Percentiles rank a stretch among this genome's conserved stretches.
phyloP scores from a whole-genome alignment of 2,888 invertebrate genomes.

The Parnassius orleans region DNA sequence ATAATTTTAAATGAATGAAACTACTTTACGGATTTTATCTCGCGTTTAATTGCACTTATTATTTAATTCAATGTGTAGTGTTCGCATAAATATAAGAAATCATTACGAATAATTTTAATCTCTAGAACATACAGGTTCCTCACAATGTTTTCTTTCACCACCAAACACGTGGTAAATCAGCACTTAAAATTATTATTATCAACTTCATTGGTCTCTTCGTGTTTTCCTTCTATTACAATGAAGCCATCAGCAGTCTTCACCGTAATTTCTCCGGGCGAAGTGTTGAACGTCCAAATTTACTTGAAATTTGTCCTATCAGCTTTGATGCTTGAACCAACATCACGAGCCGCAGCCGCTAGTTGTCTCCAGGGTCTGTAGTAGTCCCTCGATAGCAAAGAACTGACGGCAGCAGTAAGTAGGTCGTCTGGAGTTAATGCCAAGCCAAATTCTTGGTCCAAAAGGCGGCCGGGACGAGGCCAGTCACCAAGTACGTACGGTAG shows the following conservation, averaged over 20 bases:
- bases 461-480: conserved; percentile 43
- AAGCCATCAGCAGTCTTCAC: conserved; percentile 86
- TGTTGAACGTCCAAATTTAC: conserved; percentile 87
- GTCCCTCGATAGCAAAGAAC: conserved; percentile 47
- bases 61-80: too few species aligned
- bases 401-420: conserved; percentile 45
- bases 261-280: conserved; percentile 84
- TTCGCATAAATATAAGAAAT: too few species aligned
- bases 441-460: conserved; percentile 65
- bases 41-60: too few species aligned
- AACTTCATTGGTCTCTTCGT: too few species aligned
- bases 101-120: too few species aligned
- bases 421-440: conserved; percentile 62
- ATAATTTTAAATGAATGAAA: too few species aligned
- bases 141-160: too few species aligned
- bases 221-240: conserved; percentile 87
- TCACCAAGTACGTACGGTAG: conserved; percentile 48
- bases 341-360: conserved; percentile 60
- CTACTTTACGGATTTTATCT: too few species aligned
- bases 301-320: conserved; percentile 82
- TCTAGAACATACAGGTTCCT: too few species aligned
- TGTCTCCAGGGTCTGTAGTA: conserved; percentile 60
- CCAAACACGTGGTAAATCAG: too few species aligned
- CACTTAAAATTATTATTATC: too few species aligned
- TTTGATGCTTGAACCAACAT: conserved; percentile 73